Conservation (phyloP, 2,888 invertebrate species). For the Philereme transversata region DNA sequence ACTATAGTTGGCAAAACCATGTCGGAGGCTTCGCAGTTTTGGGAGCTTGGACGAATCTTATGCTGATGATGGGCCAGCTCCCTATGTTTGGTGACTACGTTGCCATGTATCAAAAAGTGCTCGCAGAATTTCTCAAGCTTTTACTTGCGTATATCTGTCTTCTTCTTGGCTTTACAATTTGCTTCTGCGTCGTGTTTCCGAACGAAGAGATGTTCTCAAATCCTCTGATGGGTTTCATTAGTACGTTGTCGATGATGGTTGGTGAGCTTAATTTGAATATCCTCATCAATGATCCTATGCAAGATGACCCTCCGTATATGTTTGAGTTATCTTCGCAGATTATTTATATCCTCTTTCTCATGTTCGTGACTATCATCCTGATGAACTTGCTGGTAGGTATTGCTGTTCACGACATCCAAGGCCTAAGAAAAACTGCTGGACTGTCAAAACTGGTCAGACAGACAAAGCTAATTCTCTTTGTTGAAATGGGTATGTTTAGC, state of each 20-base stretch:
- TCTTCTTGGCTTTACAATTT: constrained; percentile 92
- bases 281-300: constrained; percentile 87
- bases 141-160: constrained; percentile 92
- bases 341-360: constrained; percentile 90
- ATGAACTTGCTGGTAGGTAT: constrained; percentile 95
- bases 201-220: constrained; percentile 92
- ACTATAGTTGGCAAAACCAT: constrained; percentile 93
- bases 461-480: constrained; percentile 92
- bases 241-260: constrained; percentile 94
- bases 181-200: constrained; percentile 94
- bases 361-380: constrained; percentile 93
- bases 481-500: constrained; percentile 91
- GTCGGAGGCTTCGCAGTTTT: constrained; percentile 93
- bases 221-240: constrained; percentile 92
- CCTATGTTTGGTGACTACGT: constrained; percentile 95
- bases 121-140: constrained; percentile 92
- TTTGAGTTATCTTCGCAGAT: constrained; percentile 91
- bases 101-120: constrained; percentile 94
- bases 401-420: constrained; percentile 94
- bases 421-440: constrained; percentile 92
- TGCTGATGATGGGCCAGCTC: constrained; percentile 94
- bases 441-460: constrained; percentile 92
- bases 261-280: constrained; percentile 92
- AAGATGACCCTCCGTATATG: constrained; percentile 88
- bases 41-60: constrained; percentile 93